Conservation (phyloP, 2,888 invertebrate species). For the Pterobdella sp. region DNA sequence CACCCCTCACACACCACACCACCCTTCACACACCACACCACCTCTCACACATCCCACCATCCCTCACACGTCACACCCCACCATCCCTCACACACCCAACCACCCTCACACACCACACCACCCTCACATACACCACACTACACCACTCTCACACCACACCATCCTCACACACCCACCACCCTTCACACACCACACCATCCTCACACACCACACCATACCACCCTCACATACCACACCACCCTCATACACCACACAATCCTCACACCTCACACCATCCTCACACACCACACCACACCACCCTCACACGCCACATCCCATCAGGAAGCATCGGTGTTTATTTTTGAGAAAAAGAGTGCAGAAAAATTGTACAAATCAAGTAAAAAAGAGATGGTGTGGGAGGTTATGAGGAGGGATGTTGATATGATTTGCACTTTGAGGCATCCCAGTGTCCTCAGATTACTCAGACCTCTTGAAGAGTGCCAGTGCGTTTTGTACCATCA, state of each 20-base stretch:
- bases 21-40: not conserved
- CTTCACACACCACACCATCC: not conserved
- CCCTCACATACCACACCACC: constrained; percentile 12
- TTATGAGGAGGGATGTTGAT: constrained; percentile 69
- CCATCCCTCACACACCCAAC: not conserved
- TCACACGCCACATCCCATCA: constrained; percentile 36
- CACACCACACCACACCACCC: not conserved
- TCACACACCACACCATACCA: not conserved
- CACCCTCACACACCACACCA: not conserved
- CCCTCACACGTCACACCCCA: not conserved
- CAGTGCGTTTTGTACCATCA: constrained; percentile 45
- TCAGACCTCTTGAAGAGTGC: constrained; percentile 52
- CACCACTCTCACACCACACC: not conserved
- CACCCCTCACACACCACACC: not conserved
- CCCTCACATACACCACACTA: not conserved
- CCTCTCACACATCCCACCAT: not conserved
- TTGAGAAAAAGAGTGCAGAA: constrained; percentile 36
- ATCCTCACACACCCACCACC: too few species aligned
- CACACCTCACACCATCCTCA: not conserved
- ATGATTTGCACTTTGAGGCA: constrained; percentile 75
- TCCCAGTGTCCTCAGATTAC: constrained; percentile 67
- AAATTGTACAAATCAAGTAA: constrained; percentile 82
- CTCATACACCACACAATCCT: not conserved
- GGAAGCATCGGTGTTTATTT: constrained; percentile 36
- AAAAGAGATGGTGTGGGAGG: constrained; percentile 82